Conservation (phyloP, 1,140 invertebrate species). For the Drosophila sechellia region DNA sequence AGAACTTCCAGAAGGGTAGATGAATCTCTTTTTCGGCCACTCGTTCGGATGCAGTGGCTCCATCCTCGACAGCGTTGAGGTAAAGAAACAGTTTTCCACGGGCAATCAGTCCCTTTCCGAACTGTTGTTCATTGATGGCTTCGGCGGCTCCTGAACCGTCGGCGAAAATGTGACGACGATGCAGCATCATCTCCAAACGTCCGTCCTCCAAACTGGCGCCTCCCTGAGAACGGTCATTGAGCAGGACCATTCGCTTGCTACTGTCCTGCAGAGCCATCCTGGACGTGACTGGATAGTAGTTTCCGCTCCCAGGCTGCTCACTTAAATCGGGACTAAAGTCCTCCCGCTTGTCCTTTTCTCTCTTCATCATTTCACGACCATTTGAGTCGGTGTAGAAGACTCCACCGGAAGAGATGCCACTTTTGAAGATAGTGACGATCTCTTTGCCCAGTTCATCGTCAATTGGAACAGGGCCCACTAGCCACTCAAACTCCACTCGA, state of each 20-base stretch:
- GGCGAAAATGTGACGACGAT: constrained; percentile 93
- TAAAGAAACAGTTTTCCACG: constrained; percentile 90
- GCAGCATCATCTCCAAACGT: constrained; percentile 93
- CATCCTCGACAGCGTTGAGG: constrained; percentile 83
- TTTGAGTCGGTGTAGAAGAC: constrained; percentile 97
- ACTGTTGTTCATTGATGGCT: constrained; percentile 94
- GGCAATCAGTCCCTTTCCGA: constrained; percentile 91
- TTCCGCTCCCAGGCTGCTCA: constrained; percentile 88
- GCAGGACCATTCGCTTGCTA: constrained; percentile 86
- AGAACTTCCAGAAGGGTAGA: constrained; percentile 76
- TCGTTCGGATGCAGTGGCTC: constrained; percentile 39
- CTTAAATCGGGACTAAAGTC: constrained; percentile 91
- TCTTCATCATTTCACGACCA: constrained; percentile 93
- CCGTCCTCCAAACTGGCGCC: constrained; percentile 91
- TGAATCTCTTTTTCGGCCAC: constrained; percentile 62
- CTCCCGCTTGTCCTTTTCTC: constrained; percentile 90
- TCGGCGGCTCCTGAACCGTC: constrained; percentile 97
- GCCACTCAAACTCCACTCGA: constrained; percentile 95
- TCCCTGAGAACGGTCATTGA: constrained; percentile 95
- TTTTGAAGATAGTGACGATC: constrained; percentile 90
- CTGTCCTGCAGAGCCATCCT: constrained; percentile 88
- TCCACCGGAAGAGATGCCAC: constrained; percentile 87
- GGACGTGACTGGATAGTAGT: constrained; percentile 97
- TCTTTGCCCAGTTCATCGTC: constrained; percentile 92
- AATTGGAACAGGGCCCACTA: constrained; percentile 96